Evolutionary conservation across 2,888 invertebrate species (phyloP).

Genomic region (Athripsodes cinereus): DNA sequence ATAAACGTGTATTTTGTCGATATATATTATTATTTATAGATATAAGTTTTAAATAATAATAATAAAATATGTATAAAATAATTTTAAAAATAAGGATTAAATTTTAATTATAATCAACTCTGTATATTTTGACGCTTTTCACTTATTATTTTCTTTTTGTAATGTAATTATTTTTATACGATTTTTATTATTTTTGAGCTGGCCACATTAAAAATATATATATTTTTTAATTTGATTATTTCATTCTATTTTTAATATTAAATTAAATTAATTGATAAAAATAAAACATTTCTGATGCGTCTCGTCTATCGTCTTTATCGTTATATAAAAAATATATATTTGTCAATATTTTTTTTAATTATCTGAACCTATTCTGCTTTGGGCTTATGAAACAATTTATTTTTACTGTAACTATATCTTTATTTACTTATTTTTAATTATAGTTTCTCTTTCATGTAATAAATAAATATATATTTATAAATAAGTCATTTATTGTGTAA

Average conservation of each 20-base stretch:
- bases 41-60: too few species aligned
- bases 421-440: slow-evolving; percentile 13
- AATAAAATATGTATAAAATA: too few species aligned
- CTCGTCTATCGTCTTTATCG: background rate
- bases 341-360: slow-evolving; percentile 13
- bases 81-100: too few species aligned
- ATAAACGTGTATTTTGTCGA: too few species aligned
- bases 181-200: slow-evolving; percentile 26
- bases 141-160: slow-evolving; percentile 6
- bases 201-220: slow-evolving; percentile 19
- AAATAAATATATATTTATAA: slow-evolving; percentile 6
- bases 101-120: too few species aligned
- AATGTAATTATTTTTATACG: slow-evolving; percentile 22
- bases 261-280: background rate
- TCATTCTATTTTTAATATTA: background rate
- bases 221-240: background rate
- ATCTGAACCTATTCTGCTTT: slow-evolving; percentile 28
- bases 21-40: too few species aligned
- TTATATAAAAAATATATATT: slow-evolving; percentile 19
- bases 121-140: background rate
- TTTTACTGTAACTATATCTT: slow-evolving; percentile 10
- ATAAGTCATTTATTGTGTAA: slow-evolving; percentile 3
- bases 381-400: slow-evolving; percentile 21
- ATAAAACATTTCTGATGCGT: background rate
- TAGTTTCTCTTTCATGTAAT: background rate